Evolutionary conservation across 2,888 invertebrate species (phyloP).

Genomic region (Drosophila meridiana): DNA sequence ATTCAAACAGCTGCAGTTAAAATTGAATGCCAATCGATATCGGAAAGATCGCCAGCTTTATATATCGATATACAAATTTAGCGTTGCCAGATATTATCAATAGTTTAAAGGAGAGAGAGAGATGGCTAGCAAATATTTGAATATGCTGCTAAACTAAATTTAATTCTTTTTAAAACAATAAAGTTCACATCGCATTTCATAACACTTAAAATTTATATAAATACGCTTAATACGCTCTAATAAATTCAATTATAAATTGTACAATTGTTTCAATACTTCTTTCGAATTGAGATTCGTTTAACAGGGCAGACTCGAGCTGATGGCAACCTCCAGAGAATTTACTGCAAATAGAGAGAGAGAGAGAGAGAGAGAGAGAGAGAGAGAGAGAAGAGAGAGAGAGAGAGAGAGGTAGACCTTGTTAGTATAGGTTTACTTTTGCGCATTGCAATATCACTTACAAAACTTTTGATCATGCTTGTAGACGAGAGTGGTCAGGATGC

Average conservation of each 20-base stretch:
- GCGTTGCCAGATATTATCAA: not conserved
- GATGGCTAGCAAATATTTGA: not conserved
- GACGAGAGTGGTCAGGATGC: constrained; percentile 79
- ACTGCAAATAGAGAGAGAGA: constrained; percentile 66
- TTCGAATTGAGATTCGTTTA: constrained; percentile 25
- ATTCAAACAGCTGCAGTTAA: not conserved
- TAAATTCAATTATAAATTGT: not conserved
- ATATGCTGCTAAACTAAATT: not conserved
- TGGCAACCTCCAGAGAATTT: constrained; percentile 78
- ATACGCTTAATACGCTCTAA: not conserved
- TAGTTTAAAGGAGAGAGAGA: not conserved
- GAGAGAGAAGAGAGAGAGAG: not conserved
- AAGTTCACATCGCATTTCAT: not conserved
- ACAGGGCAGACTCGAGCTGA: constrained; percentile 81
- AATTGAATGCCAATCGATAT: not conserved
- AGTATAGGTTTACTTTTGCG: too few relatives aligned
- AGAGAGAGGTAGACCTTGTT: not conserved
- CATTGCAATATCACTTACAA: constrained; percentile 42
- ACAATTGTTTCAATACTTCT: constrained; percentile 1
- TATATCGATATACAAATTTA: not conserved
- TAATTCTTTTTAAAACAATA: not conserved
- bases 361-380: not conserved
- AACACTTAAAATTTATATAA: not conserved
- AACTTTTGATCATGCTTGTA: constrained; percentile 53
- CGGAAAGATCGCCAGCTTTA: too few relatives aligned